Evolutionary conservation across 2,113 vertebrate genomes (phyloP).

Genomic region (Dicentrarchus labrax): DNA sequence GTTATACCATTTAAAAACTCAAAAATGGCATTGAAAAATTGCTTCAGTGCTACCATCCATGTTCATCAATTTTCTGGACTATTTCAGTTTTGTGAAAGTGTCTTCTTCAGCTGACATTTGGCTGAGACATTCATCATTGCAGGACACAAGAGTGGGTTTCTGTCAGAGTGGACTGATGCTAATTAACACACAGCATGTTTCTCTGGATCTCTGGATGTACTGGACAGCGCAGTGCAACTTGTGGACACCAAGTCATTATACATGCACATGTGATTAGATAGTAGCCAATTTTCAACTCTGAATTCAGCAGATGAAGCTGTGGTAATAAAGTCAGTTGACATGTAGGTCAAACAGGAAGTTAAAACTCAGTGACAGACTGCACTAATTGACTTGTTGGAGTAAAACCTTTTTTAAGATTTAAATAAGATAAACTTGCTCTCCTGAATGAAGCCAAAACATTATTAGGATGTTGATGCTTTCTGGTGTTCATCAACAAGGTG

Average conservation of each 20-base stretch:
- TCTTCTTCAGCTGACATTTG: constrained; percentile 19
- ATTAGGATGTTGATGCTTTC: background rate
- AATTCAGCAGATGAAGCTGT: background rate
- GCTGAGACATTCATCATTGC: constrained; percentile 2
- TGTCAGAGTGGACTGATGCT: background rate
- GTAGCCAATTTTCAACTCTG: background rate
- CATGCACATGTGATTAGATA: background rate
- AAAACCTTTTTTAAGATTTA: background rate
- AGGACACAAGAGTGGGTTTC: background rate
- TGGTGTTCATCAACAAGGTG: background rate
- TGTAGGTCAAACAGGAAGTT: background rate
- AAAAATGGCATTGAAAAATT: background rate
- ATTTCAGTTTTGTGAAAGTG: background rate
- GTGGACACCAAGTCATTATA: background rate
- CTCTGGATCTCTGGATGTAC: background rate
- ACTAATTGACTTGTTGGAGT: background rate
- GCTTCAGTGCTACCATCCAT: background rate
- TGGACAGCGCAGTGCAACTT: background rate
- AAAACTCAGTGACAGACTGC: background rate
- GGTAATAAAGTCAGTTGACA: background rate
- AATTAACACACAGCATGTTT: background rate
- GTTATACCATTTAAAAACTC: background rate
- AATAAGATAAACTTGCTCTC: background rate
- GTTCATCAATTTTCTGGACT: background rate
- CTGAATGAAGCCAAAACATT: background rate